These are phyloP conservation scores for Saccopteryx bilineata DNA, from an alignment of 2,113 vertebrate genomes.

Conservation along the genomic window DNA sequence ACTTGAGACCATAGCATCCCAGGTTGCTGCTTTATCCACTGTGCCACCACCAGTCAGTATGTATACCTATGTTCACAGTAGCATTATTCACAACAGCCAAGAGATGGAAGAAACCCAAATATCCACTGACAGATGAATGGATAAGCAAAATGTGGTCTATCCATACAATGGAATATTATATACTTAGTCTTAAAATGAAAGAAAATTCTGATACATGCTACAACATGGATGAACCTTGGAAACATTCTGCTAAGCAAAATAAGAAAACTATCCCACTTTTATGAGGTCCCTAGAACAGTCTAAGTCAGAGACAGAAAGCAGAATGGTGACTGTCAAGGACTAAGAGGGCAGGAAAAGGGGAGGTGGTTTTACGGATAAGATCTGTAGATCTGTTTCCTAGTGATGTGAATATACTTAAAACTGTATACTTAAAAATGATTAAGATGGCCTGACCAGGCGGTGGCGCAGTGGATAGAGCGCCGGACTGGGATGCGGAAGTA, in stretches of 20 bases:
- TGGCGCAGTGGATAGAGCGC: too few relatives aligned
- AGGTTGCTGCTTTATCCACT: too few relatives aligned
- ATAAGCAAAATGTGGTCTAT: neutral
- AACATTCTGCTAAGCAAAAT: neutral
- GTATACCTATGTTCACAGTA: neutral
- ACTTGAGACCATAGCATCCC: too few relatives aligned
- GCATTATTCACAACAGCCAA: neutral
- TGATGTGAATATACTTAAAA: neutral
- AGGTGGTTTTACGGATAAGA: neutral
- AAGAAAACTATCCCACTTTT: too few relatives aligned
- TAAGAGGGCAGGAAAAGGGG: neutral
- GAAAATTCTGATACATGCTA: neutral
- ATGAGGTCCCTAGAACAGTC: neutral
- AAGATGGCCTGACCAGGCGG: too few relatives aligned
- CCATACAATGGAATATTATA: neutral
- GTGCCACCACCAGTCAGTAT: too few relatives aligned
- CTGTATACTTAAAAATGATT: neutral
- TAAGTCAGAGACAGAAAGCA: neutral
- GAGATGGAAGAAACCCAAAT: neutral
- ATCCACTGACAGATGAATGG: fast-evolving
- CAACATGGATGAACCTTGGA: neutral
- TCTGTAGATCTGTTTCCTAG: neutral
- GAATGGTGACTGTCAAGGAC: neutral
- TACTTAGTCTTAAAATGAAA: neutral
- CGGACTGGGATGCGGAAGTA: too few relatives aligned